phyloP scores from a whole-genome alignment of 2,113 vertebrate species.

The Rhea pennata region DNA sequence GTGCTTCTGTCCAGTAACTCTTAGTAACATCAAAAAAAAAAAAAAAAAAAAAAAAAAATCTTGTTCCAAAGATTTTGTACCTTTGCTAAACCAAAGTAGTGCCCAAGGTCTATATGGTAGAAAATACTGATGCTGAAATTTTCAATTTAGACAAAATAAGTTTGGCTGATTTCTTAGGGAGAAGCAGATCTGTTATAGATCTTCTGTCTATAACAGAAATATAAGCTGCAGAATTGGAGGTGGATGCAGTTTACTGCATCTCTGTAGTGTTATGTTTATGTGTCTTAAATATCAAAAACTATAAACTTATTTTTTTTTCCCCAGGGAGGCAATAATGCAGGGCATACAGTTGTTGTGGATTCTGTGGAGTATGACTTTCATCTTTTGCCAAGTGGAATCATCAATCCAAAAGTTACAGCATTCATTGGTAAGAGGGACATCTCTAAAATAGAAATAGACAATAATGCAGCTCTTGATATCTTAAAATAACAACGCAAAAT shows the following conservation, averaged over 20 bases:
- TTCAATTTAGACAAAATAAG: not conserved
- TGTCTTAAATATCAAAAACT: not conserved
- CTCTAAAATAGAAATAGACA: not conserved
- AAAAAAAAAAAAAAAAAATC: not conserved
- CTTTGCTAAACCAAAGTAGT: not conserved
- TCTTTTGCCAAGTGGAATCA: slow-evolving; percentile 98
- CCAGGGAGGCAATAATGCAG: slow-evolving; percentile 98
- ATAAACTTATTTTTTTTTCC: not conserved
- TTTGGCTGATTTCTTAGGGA: not conserved
- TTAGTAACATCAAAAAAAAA: not conserved
- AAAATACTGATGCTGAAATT: not conserved
- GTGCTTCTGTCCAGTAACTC: not conserved
- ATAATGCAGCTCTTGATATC: not conserved
- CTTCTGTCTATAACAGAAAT: not conserved
- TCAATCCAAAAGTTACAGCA: slow-evolving; percentile 96
- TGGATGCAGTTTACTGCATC: not conserved
- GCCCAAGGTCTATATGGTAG: not conserved
- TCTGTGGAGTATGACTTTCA: slow-evolving; percentile 98
- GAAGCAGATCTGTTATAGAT: not conserved
- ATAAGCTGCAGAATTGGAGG: not conserved
- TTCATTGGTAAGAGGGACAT: slow-evolving; percentile 90
- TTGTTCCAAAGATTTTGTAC: not conserved
- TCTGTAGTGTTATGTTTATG: not conserved
- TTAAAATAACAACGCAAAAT: not conserved
- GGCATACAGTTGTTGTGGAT: slow-evolving; percentile 98